Percentiles rank a stretch among this genome's conserved stretches.
These are phyloP conservation scores for Acleris sparsana DNA, from an alignment of 2,888 invertebrate species.

Conservation along the genomic window DNA sequence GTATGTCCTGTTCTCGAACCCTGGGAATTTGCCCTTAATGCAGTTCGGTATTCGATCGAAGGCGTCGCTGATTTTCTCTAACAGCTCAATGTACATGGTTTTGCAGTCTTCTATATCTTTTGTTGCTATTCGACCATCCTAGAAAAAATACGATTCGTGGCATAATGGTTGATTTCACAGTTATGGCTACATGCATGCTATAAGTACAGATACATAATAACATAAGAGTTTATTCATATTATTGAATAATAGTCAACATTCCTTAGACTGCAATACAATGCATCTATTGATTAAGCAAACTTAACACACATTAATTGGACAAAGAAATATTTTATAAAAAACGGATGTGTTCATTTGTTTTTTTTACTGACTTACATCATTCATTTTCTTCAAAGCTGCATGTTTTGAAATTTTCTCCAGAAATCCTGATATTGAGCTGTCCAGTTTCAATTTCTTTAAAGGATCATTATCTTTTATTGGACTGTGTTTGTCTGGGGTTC, in stretches of 20 bases:
- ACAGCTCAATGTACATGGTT: conserved; percentile 82
- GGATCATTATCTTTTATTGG: conserved; percentile 54
- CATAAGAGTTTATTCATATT: too few species aligned
- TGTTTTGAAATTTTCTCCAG: conserved; percentile 51
- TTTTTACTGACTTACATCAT: conserved; percentile 46
- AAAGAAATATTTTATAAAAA: too few species aligned
- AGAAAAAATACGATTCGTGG: conserved; percentile 30
- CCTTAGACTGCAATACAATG: too few species aligned
- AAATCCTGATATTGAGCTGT: conserved; percentile 54
- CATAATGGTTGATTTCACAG: too few species aligned
- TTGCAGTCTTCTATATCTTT: conserved; percentile 66
- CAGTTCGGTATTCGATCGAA: conserved; percentile 86
- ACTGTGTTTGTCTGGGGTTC: conserved; percentile 51
- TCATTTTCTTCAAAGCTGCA: conserved; percentile 49
- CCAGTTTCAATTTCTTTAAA: conserved; percentile 56
- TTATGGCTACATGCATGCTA: not conserved
- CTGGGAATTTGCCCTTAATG: conserved; percentile 84
- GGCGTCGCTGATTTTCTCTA: conserved; percentile 85
- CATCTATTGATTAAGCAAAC: too few species aligned
- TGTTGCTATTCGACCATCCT: conserved; percentile 47
- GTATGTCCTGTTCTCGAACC: conserved; percentile 83
- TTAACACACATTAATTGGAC: too few species aligned
- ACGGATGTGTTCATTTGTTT: too few species aligned
- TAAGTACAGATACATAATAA: not conserved
- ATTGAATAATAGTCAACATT: too few species aligned